Evolutionary conservation across 1,140 invertebrate genomes (phyloP).

Genomic region (Ceratoteleas bidentatus): DNA sequence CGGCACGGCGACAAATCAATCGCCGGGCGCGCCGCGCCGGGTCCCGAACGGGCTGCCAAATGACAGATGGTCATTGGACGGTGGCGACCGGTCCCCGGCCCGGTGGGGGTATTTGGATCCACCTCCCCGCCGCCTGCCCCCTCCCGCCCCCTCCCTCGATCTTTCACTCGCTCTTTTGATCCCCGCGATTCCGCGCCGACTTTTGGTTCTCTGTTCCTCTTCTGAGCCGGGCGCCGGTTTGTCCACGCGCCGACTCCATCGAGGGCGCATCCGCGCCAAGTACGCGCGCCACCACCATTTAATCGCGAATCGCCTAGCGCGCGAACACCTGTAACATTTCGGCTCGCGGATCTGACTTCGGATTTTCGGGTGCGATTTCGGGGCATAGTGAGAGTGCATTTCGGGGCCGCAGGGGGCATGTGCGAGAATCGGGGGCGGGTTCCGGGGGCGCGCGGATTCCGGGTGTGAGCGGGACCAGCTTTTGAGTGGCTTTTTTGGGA

Average conservation of each 20-base stretch:
- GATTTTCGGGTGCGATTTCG: slow-evolving; percentile 4
- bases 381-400: slow-evolving; percentile 22
- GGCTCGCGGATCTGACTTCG: slow-evolving; percentile 4
- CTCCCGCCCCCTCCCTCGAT: slow-evolving; percentile 18
- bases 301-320: slow-evolving; percentile 53
- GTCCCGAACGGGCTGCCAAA: slow-evolving; percentile 61
- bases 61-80: slow-evolving; percentile 71
- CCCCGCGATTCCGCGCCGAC: slow-evolving; percentile 12
- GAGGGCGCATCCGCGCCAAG: slow-evolving; percentile 66
- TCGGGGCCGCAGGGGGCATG: neutral
- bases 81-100: slow-evolving; percentile 35
- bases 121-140: slow-evolving; percentile 66
- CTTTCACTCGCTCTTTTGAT: slow-evolving; percentile 59
- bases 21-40: no score
- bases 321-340: slow-evolving; percentile 67
- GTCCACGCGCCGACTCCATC: slow-evolving; percentile 74
- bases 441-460: no score
- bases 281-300: slow-evolving; percentile 55
- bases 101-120: slow-evolving; percentile 66
- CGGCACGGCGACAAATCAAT: no score
- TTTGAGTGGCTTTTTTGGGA: no score
- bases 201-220: slow-evolving; percentile 55
- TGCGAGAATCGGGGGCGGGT: no score
- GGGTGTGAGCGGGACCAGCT: no score
- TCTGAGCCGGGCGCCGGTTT: slow-evolving; percentile 54